These are phyloP conservation scores for Mesaphorura yosii DNA, from an alignment of 1,140 invertebrate genomes.

Conservation along the genomic window DNA sequence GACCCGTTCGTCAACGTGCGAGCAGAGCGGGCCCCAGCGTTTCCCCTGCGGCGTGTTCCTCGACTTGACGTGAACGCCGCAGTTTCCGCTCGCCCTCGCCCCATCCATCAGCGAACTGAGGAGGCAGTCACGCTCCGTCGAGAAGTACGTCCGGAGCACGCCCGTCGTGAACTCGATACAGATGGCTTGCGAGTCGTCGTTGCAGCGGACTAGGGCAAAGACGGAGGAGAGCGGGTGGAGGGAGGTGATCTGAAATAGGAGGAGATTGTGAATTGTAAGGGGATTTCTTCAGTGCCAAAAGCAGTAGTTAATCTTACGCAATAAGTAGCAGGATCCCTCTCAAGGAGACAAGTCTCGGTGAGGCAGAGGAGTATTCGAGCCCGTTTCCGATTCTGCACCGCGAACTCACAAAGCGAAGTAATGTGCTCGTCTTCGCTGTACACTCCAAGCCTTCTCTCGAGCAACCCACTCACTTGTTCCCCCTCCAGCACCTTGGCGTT, in stretches of 20 bases:
- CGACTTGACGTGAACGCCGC: conserved; percentile 93
- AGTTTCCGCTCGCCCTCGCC: conserved; percentile 88
- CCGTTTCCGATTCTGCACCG: conserved; percentile 72
- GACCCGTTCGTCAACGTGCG: conserved; percentile 74
- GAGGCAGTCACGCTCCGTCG: conserved; percentile 80
- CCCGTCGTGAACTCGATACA: conserved; percentile 90
- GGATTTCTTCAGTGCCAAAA: neutral
- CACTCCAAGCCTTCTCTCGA: conserved; percentile 28
- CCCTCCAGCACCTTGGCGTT: conserved; percentile 7
- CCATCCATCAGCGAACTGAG: conserved; percentile 91
- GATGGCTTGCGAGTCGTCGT: conserved; percentile 85
- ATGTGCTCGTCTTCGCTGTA: conserved; percentile 70
- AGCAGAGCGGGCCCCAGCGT: conserved; percentile 73
- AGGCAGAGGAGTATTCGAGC: conserved; percentile 75
- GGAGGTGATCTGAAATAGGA: conserved; percentile 21
- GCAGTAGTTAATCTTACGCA: conserved; percentile 13
- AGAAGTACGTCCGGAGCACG: conserved; percentile 70
- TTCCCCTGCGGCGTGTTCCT: conserved; percentile 65
- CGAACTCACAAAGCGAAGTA: conserved; percentile 84
- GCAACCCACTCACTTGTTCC: conserved; percentile 12
- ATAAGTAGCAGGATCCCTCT: conserved; percentile 93
- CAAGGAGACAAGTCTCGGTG: conserved; percentile 87
- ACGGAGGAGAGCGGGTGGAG: conserved; percentile 37
- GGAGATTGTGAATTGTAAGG: conserved; percentile 1
- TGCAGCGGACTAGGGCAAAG: conserved; percentile 79